Conservation (phyloP, 2,888 invertebrate genomes). For the Cerceris rybyensis region DNA sequence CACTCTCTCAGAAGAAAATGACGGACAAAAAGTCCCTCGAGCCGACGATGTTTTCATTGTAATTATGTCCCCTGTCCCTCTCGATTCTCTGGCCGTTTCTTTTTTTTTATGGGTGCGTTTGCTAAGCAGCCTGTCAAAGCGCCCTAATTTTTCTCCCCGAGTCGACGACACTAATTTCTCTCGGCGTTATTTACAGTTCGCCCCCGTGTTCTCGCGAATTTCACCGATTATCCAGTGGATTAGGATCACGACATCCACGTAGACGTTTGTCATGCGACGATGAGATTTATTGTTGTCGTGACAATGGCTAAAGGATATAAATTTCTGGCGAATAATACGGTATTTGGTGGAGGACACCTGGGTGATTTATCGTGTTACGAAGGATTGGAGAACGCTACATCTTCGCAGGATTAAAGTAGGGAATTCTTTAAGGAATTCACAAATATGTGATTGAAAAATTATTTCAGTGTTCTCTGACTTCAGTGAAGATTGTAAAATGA, state of each 20-base stretch:
- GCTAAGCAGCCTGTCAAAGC: slow-evolving; percentile 68
- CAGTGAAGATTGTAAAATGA: too few relatives aligned
- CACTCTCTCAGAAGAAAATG: slow-evolving; percentile 49
- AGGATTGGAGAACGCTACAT: too few relatives aligned
- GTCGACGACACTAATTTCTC: background rate
- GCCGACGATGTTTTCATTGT: slow-evolving; percentile 78
- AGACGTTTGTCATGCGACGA: too few relatives aligned
- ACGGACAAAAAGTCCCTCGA: slow-evolving; percentile 60
- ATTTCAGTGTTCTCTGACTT: too few relatives aligned
- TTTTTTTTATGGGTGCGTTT: slow-evolving; percentile 52
- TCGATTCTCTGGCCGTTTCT: slow-evolving; percentile 31
- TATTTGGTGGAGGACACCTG: too few relatives aligned
- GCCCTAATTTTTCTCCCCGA: slow-evolving; percentile 59
- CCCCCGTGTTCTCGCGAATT: background rate
- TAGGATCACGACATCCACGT: background rate
- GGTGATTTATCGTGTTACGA: too few relatives aligned
- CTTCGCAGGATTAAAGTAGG: too few relatives aligned
- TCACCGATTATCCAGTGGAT: background rate
- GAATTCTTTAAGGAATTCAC: too few relatives aligned
- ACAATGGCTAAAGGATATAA: too few relatives aligned
- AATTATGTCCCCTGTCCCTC: slow-evolving; percentile 67
- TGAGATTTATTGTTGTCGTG: too few relatives aligned
- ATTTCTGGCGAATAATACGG: too few relatives aligned
- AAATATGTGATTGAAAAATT: too few relatives aligned
- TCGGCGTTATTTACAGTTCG: background rate